Percentiles rank a stretch among this genome's conserved stretches.
Conservation (phyloP, 1,140 invertebrate genomes). For the Lerema accius region DNA sequence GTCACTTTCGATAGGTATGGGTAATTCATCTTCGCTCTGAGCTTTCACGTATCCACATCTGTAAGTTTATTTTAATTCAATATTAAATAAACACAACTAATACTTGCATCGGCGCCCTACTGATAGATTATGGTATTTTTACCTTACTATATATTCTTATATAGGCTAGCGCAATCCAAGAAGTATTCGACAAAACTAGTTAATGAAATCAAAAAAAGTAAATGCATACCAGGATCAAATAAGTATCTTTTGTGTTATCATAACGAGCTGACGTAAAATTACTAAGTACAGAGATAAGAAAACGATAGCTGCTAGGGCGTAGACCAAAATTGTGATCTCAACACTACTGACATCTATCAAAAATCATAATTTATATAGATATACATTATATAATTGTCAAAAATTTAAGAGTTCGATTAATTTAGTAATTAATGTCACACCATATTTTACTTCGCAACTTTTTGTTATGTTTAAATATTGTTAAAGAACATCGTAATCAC, state of each 20-base stretch:
- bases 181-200: background rate
- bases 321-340: conserved; percentile 35
- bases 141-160: no score
- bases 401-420: no score
- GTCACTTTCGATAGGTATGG: conserved; percentile 63
- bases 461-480: no score
- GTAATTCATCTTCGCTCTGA: conserved; percentile 63
- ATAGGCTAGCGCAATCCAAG: no score
- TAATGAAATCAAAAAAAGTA: background rate
- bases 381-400: conserved; percentile 29
- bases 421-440: no score
- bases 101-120: no score
- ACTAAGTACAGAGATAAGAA: conserved; percentile 72
- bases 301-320: conserved; percentile 72
- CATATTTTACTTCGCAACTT: no score
- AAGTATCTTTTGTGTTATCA: conserved; percentile 67
- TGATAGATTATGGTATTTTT: no score
- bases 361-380: conserved; percentile 13
- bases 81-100: no score
- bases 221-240: conserved; percentile 36
- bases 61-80: conserved; percentile 54
- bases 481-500: no score
- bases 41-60: conserved; percentile 45
- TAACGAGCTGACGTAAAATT: conserved; percentile 70
- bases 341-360: conserved; percentile 16